Evolutionary conservation across 2,888 invertebrate species (phyloP), one percentile per base, ranked within the genome.

Genomic region (Megaustenia siamemsis): DNA sequence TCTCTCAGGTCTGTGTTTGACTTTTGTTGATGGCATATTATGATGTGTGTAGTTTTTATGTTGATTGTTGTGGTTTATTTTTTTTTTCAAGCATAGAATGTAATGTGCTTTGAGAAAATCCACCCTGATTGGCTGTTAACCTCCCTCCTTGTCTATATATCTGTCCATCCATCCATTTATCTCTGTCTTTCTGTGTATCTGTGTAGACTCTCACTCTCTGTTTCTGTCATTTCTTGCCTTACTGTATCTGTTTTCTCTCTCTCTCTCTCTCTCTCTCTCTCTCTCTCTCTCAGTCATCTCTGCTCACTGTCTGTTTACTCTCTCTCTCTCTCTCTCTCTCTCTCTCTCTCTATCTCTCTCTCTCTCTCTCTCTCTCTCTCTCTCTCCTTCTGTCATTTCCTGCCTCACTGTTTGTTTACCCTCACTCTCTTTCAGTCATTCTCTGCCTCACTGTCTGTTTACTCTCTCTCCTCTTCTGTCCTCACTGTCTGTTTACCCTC

Each of bases 261-360:
- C 68, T 71, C 68, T 56, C 71, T 71, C 71, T 81, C 56, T 56
- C 60, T 80, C 68, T 49, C 49, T 69, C 49, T 45, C 66, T 79
- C 32, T 66, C 45, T 66, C 45, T 45, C 68, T 66, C 45, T 68
- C 78, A 35, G 60, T 60, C 60, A 60, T 1, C 66, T 45, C 66
- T n/a, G n/a, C n/a, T n/a, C n/a, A n/a, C n/a, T n/a, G n/a, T n/a
- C n/a, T n/a, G n/a, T n/a, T n/a, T n/a, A n/a, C 81, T 69, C 81
- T 81, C 53, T 81, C 69, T 69, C 81, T 53, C 81, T 69, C 53
- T 69, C 56, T 69, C 69, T 35, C 32, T 69, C 53, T 81, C 69
- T 49, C 32, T 69, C 71, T 66, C 35, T 66, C 66, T 66, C 38
- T 66, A 35, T 4, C 38, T 35, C 66, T 35, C 66, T 38, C 63